phyloP scores from a whole-genome alignment of 2,797 vertebrate genomes.

The Mallotus villosus region DNA sequence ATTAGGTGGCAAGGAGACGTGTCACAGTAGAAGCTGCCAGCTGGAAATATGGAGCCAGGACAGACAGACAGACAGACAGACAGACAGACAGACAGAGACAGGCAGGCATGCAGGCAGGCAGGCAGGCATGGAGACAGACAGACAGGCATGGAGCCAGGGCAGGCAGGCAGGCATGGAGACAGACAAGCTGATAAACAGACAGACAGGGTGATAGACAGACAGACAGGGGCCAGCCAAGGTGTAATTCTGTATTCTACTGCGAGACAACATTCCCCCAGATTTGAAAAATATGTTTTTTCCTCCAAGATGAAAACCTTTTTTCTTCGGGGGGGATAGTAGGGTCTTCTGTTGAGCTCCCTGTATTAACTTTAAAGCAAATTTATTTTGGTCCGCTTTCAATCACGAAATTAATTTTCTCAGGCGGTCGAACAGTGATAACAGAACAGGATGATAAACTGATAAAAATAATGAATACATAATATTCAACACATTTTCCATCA shows the following conservation, averaged over 20 bases:
- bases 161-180: background rate
- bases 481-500: constrained; percentile 10
- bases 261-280: background rate
- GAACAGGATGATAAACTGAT: background rate
- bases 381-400: constrained; percentile 1
- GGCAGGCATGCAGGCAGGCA: background rate
- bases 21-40: background rate
- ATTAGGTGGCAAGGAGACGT: background rate
- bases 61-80: background rate
- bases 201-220: background rate
- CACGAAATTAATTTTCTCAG: background rate
- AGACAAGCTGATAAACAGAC: no score
- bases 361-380: background rate
- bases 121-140: no score
- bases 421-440: background rate
- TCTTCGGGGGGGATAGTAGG: no score
- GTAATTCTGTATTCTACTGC: background rate
- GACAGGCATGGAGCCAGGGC: background rate
- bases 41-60: background rate
- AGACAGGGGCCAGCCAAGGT: background rate
- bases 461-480: background rate
- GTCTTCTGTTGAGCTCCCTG: background rate
- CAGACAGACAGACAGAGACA: background rate
- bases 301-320: background rate
- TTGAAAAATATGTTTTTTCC: background rate